Evolutionary conservation across 2,888 invertebrate species (phyloP), one percentile per base, ranked within the genome.

Genomic region (Congeria kusceri): DNA sequence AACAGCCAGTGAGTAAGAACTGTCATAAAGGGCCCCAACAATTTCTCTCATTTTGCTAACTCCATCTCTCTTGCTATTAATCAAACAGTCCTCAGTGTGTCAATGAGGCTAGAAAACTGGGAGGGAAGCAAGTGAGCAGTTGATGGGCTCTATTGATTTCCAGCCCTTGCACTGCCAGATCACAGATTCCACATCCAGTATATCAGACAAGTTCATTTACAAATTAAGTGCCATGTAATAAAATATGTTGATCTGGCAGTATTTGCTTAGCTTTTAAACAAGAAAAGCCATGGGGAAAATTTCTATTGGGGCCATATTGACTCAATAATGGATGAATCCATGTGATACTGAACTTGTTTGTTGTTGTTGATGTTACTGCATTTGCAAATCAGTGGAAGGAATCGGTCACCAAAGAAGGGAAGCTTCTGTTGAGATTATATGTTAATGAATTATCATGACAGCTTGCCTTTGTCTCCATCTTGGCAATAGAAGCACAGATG

Each of bases 161-260:
- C 64, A 27, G 27, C 70, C 49, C 66, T 53, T 39, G 28, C 44
- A 29, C 47, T 61, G 29, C 56, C 53, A 56, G 44, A 56, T 39
- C 29, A 57, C 32, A 44, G 44, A 39, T 57, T 57, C 25, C 4
- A n/a, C 44, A 57, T 27, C 39, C 18, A 57, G 39, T 39, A 47
- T 59, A 59, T 32, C 66, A 58, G 70, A 74, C 72, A 63, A 68
- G 71, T 75, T 76, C 80, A 80, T 80, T 80, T 80, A 73, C 77
- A 80, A 77, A 77, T 80, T 77, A 70, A 70, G 70, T 66, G 44
- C 65, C 56, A 63, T 67, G 71, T 72, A 68, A 72, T 72, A 68
- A 77, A 66, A 73, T 74, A 70, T 62, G 59, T 74, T 57, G 29
- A 74, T 62, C 57, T 56, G 46, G 25, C 20, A 23, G 53, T 25